Evolutionary conservation across 2,113 vertebrate species (phyloP), one percentile per base, ranked within the genome.

Genomic region (Porphyrio hochstetteri): DNA sequence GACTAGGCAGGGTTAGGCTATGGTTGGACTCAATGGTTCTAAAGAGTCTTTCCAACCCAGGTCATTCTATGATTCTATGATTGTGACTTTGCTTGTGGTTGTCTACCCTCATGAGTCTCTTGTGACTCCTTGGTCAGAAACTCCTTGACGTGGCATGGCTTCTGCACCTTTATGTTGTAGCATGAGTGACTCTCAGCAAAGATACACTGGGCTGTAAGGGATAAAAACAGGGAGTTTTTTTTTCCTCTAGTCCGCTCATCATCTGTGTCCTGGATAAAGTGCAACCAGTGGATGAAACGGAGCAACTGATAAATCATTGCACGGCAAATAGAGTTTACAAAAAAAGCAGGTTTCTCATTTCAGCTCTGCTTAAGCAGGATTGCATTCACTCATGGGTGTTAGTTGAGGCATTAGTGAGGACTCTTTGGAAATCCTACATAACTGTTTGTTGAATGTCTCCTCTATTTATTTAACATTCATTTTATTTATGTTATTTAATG

Each of bases 401-500:
- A 78, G 79, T 65, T 60, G 31, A 72, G 27, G 78, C 59, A 88
- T 78, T 82, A 88, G 59, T 31, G 14, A n/a, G 65, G 70, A 88
- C 59, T 46, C 79, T 67, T 57, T 65, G 65, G 55, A 88, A 82
- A 92, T 79, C 79, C 60, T 77, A 36, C 35, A 83, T 55, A 59
- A 72, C 86, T 72, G 65, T 77, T 88, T 83, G 59, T 48, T 67
- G 65, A 88, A 48, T 42, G 29, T 48, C 12, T 65, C 14, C 44
- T 88, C 65, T 88, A 27, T 92, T 88, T 88, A 71, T 60, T 71
- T 83, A 83, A n/a, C 14, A 65, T 57, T 82, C 65, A 71, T 77
- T 88, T 83, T 77, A 82, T 87, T 88, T 92, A 77, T 70, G 33
- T 9, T 82, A 44, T 71, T 64, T 71, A 87, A 88, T 92, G 57